Conservation (phyloP, 2,113 vertebrate species). For the Cyphomyrus plagiostoma region DNA sequence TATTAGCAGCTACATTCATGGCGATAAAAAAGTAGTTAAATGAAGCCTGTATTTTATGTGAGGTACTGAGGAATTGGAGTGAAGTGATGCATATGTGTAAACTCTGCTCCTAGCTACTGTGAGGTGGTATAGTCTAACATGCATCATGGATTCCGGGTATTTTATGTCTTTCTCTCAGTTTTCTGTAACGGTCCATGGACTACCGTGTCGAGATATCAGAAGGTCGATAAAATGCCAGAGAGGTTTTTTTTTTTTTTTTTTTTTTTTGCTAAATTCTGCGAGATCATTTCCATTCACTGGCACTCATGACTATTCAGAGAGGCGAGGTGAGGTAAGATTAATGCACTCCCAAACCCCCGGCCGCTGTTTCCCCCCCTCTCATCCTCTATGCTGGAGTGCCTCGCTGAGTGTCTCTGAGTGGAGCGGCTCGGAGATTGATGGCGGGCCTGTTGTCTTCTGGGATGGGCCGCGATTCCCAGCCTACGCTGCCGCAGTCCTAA, state of each 20-base stretch:
- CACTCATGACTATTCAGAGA: constrained; percentile 37
- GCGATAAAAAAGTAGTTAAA: not conserved
- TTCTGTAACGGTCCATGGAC: not conserved
- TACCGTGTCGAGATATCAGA: not conserved
- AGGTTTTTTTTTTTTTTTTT: not conserved
- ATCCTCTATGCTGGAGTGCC: constrained; percentile 41
- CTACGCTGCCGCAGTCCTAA: constrained; percentile 61
- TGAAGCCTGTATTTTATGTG: not conserved
- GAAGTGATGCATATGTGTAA: not conserved
- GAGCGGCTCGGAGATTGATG: constrained; percentile 72
- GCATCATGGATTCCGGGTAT: not conserved
- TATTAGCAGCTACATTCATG: not conserved
- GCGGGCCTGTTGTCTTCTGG: constrained; percentile 63
- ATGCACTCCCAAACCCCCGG: constrained; percentile 44
- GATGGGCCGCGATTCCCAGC: constrained; percentile 65
- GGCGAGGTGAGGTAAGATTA: constrained; percentile 54
- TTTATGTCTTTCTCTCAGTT: not conserved
- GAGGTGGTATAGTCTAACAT: not conserved
- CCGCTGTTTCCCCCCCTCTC: constrained; percentile 46
- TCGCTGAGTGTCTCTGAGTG: constrained; percentile 65
- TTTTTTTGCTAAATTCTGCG: not conserved
- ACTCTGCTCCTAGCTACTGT: not conserved
- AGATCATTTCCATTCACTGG: constrained; percentile 35
- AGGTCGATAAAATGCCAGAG: not conserved
- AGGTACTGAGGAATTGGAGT: not conserved